A percentile compares a stretch with the other conserved stretches of the same genome.
Evolutionary conservation across 2,113 vertebrate species (phyloP).

Genomic region (Pteruthius melanotis): DNA sequence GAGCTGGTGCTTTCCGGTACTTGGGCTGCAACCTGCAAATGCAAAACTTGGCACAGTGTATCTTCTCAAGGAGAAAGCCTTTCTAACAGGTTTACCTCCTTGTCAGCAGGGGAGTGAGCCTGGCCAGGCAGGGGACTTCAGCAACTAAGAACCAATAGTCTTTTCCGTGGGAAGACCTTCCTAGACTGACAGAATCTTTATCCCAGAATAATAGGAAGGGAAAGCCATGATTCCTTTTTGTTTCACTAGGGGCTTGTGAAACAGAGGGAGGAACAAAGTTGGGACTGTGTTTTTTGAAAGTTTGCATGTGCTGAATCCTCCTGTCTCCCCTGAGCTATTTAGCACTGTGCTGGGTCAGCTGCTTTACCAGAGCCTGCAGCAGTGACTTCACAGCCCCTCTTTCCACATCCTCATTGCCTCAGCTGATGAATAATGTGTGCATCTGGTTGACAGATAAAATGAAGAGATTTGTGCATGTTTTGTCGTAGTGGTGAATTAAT

Average conservation of each 20-base stretch:
- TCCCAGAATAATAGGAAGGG: neutral
- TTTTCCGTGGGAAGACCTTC: neutral
- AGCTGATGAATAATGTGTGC: conserved; percentile 66
- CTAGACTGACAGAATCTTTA: neutral
- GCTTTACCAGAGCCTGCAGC: conserved; percentile 9
- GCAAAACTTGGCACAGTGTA: neutral
- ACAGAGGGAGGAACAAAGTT: neutral
- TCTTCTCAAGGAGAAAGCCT: neutral
- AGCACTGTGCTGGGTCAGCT: conserved; percentile 32
- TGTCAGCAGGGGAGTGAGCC: neutral
- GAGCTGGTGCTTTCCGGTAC: neutral
- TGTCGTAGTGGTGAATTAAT: conserved; percentile 67
- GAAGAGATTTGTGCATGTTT: conserved; percentile 66
- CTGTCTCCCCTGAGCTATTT: neutral
- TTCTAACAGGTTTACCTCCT: neutral
- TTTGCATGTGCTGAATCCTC: neutral
- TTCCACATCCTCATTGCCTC: conserved; percentile 30
- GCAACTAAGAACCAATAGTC: neutral
- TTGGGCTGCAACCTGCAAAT: conserved; percentile 4
- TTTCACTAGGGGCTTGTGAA: neutral
- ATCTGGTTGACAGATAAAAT: conserved; percentile 67
- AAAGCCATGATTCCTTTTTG: neutral
- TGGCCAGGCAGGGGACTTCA: neutral
- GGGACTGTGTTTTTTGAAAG: neutral
- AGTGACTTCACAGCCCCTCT: conserved; percentile 39